These are phyloP conservation scores for Zingel zingel DNA, from an alignment of 2,113 vertebrate species.

Conservation along the genomic window DNA sequence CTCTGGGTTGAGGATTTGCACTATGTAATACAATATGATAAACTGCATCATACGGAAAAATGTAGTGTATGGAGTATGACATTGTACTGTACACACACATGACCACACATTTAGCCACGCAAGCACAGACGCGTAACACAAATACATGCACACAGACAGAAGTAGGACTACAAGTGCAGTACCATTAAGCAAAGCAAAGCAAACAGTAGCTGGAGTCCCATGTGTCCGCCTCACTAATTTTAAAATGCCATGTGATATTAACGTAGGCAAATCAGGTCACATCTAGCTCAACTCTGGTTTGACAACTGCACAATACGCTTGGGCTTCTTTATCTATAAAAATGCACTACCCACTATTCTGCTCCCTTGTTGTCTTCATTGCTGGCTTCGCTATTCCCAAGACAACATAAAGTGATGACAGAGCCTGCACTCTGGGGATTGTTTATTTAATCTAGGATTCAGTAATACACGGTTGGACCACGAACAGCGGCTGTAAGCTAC, in stretches of 20 bases:
- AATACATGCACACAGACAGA: constrained; percentile 25
- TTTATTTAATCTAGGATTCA: constrained; percentile 53
- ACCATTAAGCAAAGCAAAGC: constrained; percentile 50
- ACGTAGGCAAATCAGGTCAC: constrained; percentile 68
- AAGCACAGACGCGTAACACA: background rate
- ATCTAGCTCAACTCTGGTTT: constrained; percentile 67
- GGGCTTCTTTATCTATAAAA: constrained; percentile 49
- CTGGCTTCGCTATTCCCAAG: constrained; percentile 15
- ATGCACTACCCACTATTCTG: constrained; percentile 19
- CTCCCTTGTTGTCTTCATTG: constrained; percentile 27
- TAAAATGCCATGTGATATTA: constrained; percentile 71
- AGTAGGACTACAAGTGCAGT: constrained; percentile 16
- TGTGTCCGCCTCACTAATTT: constrained; percentile 63
- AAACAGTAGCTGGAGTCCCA: constrained; percentile 55
- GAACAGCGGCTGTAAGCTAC: constrained; percentile 41
- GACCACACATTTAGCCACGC: background rate
- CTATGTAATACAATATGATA: constrained; percentile 64
- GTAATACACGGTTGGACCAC: constrained; percentile 26
- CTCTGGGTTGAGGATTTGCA: constrained; percentile 24
- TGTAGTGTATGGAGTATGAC: background rate
- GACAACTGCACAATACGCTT: constrained; percentile 64
- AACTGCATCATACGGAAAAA: constrained; percentile 18
- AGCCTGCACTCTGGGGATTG: constrained; percentile 39
- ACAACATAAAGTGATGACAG: constrained; percentile 44
- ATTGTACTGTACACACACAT: constrained; percentile 1